phyloP scores from a whole-genome alignment of 2,797 vertebrate species.

The Tapirus indicus region DNA sequence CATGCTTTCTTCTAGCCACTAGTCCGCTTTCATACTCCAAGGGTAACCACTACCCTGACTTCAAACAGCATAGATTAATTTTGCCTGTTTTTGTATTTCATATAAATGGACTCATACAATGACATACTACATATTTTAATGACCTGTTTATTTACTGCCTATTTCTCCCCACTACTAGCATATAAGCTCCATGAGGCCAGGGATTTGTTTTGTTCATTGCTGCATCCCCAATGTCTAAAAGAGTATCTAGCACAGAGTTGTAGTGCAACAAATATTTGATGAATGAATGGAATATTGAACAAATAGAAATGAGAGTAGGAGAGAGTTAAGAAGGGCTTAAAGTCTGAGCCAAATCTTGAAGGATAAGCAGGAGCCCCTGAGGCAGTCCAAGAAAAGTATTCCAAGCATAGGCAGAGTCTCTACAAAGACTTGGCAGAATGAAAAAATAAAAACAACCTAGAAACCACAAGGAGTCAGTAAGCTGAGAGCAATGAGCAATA shows the following conservation, averaged over 20 bases:
- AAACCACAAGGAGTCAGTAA: background rate
- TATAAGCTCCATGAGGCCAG: background rate
- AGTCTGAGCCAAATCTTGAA: background rate
- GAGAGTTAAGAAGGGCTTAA: conserved; percentile 3
- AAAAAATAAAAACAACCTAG: background rate
- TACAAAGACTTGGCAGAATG: background rate
- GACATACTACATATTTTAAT: background rate
- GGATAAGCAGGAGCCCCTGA: background rate
- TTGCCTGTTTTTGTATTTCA: background rate
- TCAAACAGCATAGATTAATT: background rate
- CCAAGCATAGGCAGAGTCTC: background rate
- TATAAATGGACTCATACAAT: background rate
- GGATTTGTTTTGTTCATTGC: background rate
- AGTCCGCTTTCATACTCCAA: background rate
- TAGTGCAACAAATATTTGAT: conserved; percentile 13
- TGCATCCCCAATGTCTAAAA: background rate
- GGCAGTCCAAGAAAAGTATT: background rate
- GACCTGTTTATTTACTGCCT: background rate
- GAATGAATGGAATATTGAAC: conserved; percentile 32
- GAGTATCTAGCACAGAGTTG: background rate
- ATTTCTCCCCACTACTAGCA: background rate
- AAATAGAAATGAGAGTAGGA: conserved; percentile 15
- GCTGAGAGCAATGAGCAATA: background rate
- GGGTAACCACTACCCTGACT: background rate
- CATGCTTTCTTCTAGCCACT: background rate